Base-by-base conservation (phyloP, 2,888 invertebrate species). In the Druceiella hillmani region DNA sequence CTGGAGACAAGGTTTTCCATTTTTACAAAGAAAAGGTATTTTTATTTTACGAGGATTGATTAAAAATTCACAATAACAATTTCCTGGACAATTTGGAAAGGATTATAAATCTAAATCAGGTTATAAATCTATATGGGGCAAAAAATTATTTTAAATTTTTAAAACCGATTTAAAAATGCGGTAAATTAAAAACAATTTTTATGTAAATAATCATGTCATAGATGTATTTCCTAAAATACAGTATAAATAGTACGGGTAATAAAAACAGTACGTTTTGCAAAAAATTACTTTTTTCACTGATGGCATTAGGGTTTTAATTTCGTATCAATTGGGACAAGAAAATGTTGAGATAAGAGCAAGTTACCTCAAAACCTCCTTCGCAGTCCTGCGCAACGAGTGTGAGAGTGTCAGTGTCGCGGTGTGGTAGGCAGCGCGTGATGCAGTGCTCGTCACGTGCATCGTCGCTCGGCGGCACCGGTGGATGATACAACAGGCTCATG, bases 391-490 rank as follows among this genome's bases (percentile, higher is more conserved):
- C 75, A 27, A 86, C 65, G 42, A 87, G 64, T 10, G 86, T 86
- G 56, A 87, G 79, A 31, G 84, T 83, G 45, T 84, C 85, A 48
- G 80, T 81, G 59, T 87, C 87, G 14, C 81, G 77, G 56, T 85
- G 85, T 1, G 81, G 79, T 2, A 80, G 81, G 54, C 81, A 83
- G 24, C 83, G 73, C 25, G 79, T 78, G 61, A 70, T 71, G 38
- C 59, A 56, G 43, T 57, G 54, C 10, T 52, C 57, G 45, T 61
- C 55, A 40, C 51, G 51, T 42, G 72, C 69, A 40, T 70, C 76
- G 53, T 76, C 76, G 45, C 76, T 77, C 9, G 77, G 76, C 12
- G 76, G 71, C 27, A 78, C 68, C 2, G 83, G 81, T 20, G 85
- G 85, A 62, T 85, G 85, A 65, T 83, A 83, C 49, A 85, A 64